Percentiles rank a stretch among this genome's conserved stretches.
Evolutionary conservation across 2,113 vertebrate genomes (phyloP).

Genomic region (Phyllostomus discolor): DNA sequence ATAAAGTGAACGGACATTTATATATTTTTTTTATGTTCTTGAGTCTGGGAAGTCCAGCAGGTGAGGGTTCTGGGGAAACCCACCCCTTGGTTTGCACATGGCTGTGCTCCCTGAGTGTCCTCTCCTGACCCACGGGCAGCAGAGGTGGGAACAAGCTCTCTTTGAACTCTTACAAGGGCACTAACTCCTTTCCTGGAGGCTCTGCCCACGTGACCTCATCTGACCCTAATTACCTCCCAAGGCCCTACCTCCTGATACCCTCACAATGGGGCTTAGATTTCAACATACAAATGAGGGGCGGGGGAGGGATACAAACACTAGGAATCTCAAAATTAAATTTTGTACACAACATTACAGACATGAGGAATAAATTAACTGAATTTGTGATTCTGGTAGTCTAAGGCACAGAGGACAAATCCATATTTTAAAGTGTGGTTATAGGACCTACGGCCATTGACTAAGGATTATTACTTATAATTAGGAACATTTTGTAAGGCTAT

Average conservation of each 20-base stretch:
- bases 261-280: background rate
- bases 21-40: background rate
- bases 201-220: background rate
- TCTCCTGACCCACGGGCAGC: background rate
- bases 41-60: background rate
- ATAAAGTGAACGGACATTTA: background rate
- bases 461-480: background rate
- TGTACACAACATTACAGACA: background rate
- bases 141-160: background rate
- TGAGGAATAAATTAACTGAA: background rate
- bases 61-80: background rate
- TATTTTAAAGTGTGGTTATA: background rate
- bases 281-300: background rate
- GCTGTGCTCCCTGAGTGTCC: background rate
- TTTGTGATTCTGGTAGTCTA: background rate
- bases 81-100: no score
- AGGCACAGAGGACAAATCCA: background rate
- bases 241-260: background rate
- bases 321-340: background rate
- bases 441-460: background rate
- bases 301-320: background rate
- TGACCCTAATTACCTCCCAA: background rate
- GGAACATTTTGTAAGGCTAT: background rate
- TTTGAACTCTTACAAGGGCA: no score
- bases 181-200: background rate